Evolutionary conservation across 2,113 vertebrate species (phyloP).

Genomic region (Mustela lutreola): DNA sequence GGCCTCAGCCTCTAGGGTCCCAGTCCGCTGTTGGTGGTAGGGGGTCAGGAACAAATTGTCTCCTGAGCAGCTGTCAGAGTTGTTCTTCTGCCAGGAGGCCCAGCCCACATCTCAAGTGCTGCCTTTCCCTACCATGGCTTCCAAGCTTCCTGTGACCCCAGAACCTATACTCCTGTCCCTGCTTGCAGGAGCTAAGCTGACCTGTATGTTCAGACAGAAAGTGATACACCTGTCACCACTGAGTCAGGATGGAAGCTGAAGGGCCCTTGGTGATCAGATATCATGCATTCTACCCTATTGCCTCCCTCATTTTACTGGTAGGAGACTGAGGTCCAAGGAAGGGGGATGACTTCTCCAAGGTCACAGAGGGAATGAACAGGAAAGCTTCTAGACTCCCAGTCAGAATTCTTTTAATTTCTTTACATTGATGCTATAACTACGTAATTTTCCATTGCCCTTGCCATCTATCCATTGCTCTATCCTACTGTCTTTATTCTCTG

Average conservation of each 20-base stretch:
- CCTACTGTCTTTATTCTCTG: not conserved
- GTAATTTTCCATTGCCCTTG: not conserved
- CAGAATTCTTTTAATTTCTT: not conserved
- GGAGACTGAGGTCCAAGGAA: not conserved
- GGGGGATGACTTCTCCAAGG: not conserved
- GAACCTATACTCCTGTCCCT: not conserved
- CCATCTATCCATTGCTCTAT: not conserved
- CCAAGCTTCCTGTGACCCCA: not conserved
- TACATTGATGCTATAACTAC: not conserved
- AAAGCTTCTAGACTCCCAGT: not conserved
- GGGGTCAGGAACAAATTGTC: not conserved
- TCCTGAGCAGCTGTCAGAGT: not conserved
- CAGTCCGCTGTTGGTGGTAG: not conserved
- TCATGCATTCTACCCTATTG: not conserved
- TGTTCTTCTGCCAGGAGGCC: not conserved
- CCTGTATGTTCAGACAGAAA: not conserved
- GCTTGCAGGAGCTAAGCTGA: not conserved
- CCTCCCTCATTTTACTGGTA: not conserved
- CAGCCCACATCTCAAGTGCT: not conserved
- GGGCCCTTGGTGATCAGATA: not conserved
- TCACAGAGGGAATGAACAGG: not conserved
- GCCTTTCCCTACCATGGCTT: not conserved
- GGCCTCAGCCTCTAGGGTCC: not conserved
- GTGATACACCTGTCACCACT: too few relatives aligned
- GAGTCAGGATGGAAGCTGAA: not conserved